Conservation (phyloP, 2,888 invertebrate species). For the Aspidiotus destructor region DNA sequence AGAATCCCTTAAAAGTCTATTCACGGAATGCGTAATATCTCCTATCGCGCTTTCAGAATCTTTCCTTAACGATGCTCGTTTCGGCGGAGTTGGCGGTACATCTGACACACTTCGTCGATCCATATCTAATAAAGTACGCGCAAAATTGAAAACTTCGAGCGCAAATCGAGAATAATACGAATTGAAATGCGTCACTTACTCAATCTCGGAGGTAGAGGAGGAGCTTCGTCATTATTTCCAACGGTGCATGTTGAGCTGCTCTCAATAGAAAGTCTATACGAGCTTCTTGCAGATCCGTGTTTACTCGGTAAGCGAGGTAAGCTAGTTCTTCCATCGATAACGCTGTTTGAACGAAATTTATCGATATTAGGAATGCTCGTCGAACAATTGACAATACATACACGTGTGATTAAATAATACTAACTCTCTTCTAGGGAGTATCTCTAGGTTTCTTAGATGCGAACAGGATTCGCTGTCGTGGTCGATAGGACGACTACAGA, state of each 20-base stretch:
- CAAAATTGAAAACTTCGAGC: no score
- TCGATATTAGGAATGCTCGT: no score
- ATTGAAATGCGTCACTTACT: background rate
- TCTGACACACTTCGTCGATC: conserved; percentile 25
- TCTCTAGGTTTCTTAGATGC: background rate
- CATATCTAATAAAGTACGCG: background rate
- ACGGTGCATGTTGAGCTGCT: conserved; percentile 33
- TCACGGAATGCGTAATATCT: background rate
- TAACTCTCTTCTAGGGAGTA: background rate
- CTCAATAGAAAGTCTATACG: conserved; percentile 30
- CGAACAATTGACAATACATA: no score
- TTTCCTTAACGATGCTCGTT: conserved; percentile 23
- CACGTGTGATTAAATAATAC: no score
- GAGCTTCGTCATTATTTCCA: conserved; percentile 50
- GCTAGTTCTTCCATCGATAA: background rate
- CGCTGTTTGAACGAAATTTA: background rate
- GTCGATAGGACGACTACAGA: conserved; percentile 6
- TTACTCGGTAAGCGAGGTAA: conserved; percentile 3
- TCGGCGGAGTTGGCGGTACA: conserved; percentile 27
- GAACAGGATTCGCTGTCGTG: background rate
- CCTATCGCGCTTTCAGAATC: conserved; percentile 9
- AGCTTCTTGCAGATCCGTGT: background rate
- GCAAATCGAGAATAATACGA: background rate
- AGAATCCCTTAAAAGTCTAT: conserved; percentile 19
- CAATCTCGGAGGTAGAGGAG: conserved; percentile 64